Base-by-base conservation (phyloP, 1,140 invertebrate genomes). In the Panulirus ornatus region DNA sequence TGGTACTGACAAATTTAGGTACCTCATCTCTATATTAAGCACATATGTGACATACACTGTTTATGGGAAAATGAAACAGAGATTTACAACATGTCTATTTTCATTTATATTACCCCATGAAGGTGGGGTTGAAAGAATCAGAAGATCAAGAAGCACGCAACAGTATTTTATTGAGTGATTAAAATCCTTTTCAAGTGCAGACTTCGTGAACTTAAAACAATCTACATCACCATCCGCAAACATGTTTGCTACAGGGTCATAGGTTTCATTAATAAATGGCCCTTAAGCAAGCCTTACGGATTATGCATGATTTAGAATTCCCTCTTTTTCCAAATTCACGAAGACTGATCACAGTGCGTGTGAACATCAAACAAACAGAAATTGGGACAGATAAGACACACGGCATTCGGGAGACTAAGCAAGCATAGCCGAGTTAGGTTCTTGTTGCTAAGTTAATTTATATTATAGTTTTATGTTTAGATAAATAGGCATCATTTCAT, bases 381-480 rank as follows among this genome's bases (percentile, higher is more conserved):
- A 81, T 27, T 88, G 85, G 73, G 54, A 88, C 75, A 88, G 51
- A 78, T 63, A 75, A 83, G 81, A 89, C 88, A 89, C 88, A 89
- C 81, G 82, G 88, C 88, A 73, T 81, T 82, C 44, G 71, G 79
- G 81, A 82, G 78, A 73, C 81, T 89, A 75, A 89, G 88, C 88
- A 89, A 89, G 88, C 88, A 83, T 82, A 82, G 63, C 88, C 70
- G 71, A 89, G 78, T 76, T 89, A 34, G 40, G n/a, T 40, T 54
- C 51, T 63, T 79, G 38, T 75, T 79, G 54, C 71, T 38, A 83
- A 54, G 58, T 22, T 66, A 27, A 5, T 66, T 30, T 66, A 22
- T 66, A 66, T 66, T 30, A 30, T 66, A 22, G 27, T 66, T 66
- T 47, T 47, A 47, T 58, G 47, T 82, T 44, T 73, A 89, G 78